Evolutionary conservation across 2,113 vertebrate species (phyloP), one percentile per base, ranked within the genome.

Genomic region (Lasiurus cinereus): DNA sequence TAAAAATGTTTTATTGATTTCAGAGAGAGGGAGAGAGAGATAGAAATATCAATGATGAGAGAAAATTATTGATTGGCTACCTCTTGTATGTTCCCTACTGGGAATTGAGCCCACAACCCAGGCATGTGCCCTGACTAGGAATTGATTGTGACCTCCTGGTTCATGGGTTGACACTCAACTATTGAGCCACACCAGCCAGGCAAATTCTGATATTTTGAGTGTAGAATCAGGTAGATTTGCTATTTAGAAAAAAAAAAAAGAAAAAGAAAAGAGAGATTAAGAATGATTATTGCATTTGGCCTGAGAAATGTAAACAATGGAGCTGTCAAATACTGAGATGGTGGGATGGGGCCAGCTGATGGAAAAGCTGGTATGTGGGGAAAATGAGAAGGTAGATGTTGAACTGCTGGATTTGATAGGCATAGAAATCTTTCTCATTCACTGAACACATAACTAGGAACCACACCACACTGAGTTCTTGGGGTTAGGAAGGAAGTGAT

Each of bases 231-330:
- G 22, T 77, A 19, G 24, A 62, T 54, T 59, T 83, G 46, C 29
- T 93, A 14, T 16, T 78, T 78, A 56, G 29, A 83, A 80, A 94
- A 4, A 43, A 74, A 89, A 84, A 83, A 80, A 94, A 4, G 43
- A 74, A 89, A 84, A 6, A 5, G 39, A n/a, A 72, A 43, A 31
- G 39, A 56, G 52, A 80, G 66, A 72, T 19, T 46, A 70, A 83
- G 29, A 50, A 50, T 36, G 13, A 5, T 66, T 69, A 9, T 2
- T 46, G 19, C 14, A 19, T 43, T 66, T 80, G 33, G 27, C 46
- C 36, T 33, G 46, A 54, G n/a, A 52, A 22, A 52, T 62, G 54
- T 62, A 72, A 90, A 56, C 1, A 52, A 2, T 6, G n/a, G 31
- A 39, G 10, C 16, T 66, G 1, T 48, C 14, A 3, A 31, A 15